Evolutionary conservation across 2,797 vertebrate genomes (phyloP).

Genomic region (Psittacula derbiana): DNA sequence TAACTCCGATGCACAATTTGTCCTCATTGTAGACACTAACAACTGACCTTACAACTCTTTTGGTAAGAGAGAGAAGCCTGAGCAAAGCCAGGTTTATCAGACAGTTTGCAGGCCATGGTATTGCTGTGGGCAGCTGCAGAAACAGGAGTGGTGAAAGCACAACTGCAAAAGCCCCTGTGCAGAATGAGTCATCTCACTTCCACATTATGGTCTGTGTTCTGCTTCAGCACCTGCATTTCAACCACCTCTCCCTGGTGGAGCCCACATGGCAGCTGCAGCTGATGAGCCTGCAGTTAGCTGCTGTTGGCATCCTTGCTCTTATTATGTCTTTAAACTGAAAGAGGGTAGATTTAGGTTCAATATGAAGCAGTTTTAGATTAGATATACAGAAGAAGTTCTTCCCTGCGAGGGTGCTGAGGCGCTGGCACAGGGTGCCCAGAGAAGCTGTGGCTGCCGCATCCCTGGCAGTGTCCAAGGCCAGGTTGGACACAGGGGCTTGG

Average conservation of each 20-base stretch:
- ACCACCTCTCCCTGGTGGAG: fast-evolving
- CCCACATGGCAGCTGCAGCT: not conserved
- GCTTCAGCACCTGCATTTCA: not conserved
- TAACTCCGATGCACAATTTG: not conserved
- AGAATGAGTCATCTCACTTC: not conserved
- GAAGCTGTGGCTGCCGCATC: not conserved
- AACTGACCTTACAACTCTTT: not conserved
- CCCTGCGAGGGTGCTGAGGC: not conserved
- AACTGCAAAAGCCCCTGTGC: not conserved
- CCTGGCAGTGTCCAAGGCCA: too few species aligned
- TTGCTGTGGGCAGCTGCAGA: not conserved
- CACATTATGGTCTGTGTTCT: not conserved
- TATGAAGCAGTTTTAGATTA: not conserved
- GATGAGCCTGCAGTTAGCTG: not conserved
- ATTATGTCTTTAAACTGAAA: not conserved
- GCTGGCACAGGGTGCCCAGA: not conserved
- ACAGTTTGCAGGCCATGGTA: not conserved
- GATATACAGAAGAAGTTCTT: not conserved
- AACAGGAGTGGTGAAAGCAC: not conserved
- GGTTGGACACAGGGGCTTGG: too few species aligned
- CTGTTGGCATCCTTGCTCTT: not conserved
- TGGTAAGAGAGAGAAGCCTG: not conserved
- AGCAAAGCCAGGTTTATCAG: not conserved
- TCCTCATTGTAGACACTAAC: not conserved
- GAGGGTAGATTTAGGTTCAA: not conserved